phyloP scores from a whole-genome alignment of 2,888 invertebrate genomes.

The Polyploca ridens region DNA sequence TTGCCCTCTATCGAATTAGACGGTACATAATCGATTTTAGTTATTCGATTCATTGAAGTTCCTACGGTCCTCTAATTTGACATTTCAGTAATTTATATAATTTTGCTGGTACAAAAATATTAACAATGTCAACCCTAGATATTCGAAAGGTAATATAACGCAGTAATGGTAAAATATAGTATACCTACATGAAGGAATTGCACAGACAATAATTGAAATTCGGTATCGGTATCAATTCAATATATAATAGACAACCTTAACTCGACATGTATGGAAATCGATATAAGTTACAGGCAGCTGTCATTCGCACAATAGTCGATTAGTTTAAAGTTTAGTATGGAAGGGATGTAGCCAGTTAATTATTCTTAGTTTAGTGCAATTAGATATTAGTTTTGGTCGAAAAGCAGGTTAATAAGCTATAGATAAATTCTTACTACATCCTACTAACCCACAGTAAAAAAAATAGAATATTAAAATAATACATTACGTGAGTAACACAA shows the following conservation, averaged over 20 bases:
- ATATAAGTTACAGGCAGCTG: conserved; percentile 1
- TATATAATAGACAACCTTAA: background rate
- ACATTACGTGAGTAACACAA: background rate
- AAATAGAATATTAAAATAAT: background rate
- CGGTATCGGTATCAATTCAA: background rate
- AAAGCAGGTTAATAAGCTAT: background rate
- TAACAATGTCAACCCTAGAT: background rate
- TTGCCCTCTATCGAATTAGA: background rate
- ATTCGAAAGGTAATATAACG: no score
- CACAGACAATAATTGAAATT: background rate
- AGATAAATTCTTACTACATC: background rate
- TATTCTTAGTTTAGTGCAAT: background rate
- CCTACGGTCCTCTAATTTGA: background rate
- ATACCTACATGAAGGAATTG: background rate
- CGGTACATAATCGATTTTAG: background rate
- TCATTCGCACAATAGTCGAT: conserved; percentile 1
- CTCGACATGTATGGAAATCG: background rate
- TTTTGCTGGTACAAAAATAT: background rate
- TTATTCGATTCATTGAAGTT: background rate
- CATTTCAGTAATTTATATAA: background rate
- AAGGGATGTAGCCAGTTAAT: background rate
- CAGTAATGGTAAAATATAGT: background rate
- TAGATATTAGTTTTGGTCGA: background rate
- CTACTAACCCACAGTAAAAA: background rate
- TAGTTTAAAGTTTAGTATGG: background rate